Evolutionary conservation across 1,140 invertebrate genomes (phyloP).

Genomic region (Drosophila varians): DNA sequence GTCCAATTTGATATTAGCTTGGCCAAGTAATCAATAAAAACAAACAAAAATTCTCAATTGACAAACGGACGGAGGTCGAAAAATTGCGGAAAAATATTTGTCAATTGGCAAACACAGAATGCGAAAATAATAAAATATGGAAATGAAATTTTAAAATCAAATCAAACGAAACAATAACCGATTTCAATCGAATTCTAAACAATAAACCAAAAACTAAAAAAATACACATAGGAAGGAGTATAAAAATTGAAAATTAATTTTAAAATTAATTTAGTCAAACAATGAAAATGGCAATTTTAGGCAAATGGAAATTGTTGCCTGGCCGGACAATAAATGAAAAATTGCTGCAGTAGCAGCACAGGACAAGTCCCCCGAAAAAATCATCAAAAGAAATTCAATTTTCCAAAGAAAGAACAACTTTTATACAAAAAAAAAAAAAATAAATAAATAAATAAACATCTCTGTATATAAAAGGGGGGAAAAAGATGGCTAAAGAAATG

Average conservation of each 20-base stretch:
- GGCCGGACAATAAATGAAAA: not conserved
- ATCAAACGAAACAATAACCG: constrained; percentile 24
- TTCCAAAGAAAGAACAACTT: constrained; percentile 33
- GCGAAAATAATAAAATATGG: constrained; percentile 8
- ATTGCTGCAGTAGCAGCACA: not conserved
- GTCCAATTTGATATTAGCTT: not conserved
- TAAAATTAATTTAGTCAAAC: constrained; percentile 23
- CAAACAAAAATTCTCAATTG: not conserved
- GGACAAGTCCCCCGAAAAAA: constrained; percentile 41
- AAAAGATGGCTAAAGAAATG: constrained; percentile 38
- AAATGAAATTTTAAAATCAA: constrained; percentile 35
- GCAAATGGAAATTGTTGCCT: constrained; percentile 43
- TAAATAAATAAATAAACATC: constrained; percentile 7
- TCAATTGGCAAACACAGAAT: constrained; percentile 13
- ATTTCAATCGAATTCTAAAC: not conserved
- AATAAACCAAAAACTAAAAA: constrained; percentile 3
- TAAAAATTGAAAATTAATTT: constrained; percentile 44
- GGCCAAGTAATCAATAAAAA: not conserved
- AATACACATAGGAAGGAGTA: constrained; percentile 13
- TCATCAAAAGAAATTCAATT: constrained; percentile 76
- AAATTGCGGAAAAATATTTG: constrained; percentile 4
- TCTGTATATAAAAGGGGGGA: too few species aligned
- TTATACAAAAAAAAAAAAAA: constrained; percentile 17
- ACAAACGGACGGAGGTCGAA: too few species aligned
- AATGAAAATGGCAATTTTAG: constrained; percentile 51